Evolutionary conservation across 2,888 invertebrate species (phyloP).

Genomic region (Agrochola litura): DNA sequence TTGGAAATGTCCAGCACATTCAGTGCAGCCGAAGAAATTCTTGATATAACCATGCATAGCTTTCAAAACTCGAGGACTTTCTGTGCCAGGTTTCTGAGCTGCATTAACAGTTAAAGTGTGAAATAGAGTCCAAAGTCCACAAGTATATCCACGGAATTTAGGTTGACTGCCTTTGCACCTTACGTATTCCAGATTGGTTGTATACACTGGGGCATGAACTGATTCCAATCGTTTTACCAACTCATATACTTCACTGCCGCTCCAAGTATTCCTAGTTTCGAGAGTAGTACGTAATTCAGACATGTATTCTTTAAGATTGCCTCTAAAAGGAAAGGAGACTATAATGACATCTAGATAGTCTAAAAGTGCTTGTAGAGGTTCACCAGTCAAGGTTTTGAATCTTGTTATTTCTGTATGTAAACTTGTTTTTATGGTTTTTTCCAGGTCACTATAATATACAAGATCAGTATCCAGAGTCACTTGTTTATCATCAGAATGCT

Average conservation of each 20-base stretch:
- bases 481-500: conserved; percentile 68
- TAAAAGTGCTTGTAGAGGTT: conserved; percentile 93
- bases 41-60: conserved; percentile 97
- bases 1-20: conserved; percentile 97
- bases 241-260: conserved; percentile 91
- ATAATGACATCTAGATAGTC: conserved; percentile 93
- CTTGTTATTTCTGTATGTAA: conserved; percentile 96
- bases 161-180: conserved; percentile 95
- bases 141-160: conserved; percentile 96
- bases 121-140: conserved; percentile 98
- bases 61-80: conserved; percentile 93
- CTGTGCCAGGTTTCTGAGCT: conserved; percentile 85
- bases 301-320: conserved; percentile 92
- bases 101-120: conserved; percentile 97
- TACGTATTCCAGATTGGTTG: conserved; percentile 91
- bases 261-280: conserved; percentile 86
- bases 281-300: conserved; percentile 90
- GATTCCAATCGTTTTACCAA: conserved; percentile 89
- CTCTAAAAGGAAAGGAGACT: conserved; percentile 95
- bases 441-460: conserved; percentile 96
- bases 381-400: conserved; percentile 92
- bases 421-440: conserved; percentile 95
- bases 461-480: conserved; percentile 83
- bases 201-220: conserved; percentile 90
- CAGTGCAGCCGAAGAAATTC: conserved; percentile 97